phyloP scores from a whole-genome alignment of 35 echinoderm and acorn worm genomes.

The Ptychodera flava region DNA sequence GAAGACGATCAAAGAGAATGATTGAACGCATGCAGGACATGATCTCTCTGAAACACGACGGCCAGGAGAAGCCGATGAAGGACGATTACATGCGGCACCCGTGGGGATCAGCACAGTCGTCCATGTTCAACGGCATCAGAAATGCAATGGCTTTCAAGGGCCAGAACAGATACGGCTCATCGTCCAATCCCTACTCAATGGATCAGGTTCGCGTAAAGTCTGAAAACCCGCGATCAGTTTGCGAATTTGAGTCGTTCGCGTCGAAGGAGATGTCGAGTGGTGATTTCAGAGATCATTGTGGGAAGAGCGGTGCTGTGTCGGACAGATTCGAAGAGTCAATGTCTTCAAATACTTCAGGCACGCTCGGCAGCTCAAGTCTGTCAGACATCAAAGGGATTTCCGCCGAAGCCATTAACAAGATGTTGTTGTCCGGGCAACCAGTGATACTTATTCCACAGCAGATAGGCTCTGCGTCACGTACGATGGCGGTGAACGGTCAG shows the following conservation, averaged over 20 bases:
- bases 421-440: slow-evolving; percentile 85
- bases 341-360: not conserved
- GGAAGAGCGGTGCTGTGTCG: not conserved
- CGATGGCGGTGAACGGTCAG: slow-evolving; percentile 48
- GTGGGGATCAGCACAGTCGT: not conserved
- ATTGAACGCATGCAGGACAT: slow-evolving; percentile 99
- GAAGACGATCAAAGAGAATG: slow-evolving; percentile 91
- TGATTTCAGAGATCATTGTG: not conserved
- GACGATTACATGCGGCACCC: not conserved
- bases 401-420: slow-evolving; percentile 73
- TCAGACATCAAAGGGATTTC: slow-evolving; percentile 32
- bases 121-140: not conserved
- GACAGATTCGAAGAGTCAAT: not conserved
- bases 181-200: not conserved
- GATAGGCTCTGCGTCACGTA: slow-evolving; percentile 37
- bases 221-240: not conserved
- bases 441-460: slow-evolving; percentile 91
- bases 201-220: not conserved
- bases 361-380: not conserved
- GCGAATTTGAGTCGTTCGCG: too few relatives aligned
- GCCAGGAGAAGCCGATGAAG: not conserved
- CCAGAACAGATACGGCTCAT: not conserved
- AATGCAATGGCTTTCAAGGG: too few relatives aligned
- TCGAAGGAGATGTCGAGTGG: not conserved
- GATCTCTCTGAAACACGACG: slow-evolving; percentile 67